Evolutionary conservation across 2,113 vertebrate species (phyloP), one percentile per base, ranked within the genome.

Genomic region (Saiga tatarica): DNA sequence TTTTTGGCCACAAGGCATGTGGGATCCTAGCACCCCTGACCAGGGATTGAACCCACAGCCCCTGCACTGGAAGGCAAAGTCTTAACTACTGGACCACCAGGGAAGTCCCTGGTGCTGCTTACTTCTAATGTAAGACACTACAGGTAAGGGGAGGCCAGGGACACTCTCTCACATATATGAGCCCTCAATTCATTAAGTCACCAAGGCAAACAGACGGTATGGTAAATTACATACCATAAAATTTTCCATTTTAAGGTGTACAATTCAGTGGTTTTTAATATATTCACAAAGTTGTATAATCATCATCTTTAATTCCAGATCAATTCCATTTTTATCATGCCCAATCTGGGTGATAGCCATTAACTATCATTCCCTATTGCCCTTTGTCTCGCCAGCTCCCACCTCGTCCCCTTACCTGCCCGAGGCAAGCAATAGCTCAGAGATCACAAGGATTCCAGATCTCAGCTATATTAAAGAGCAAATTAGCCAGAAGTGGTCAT

Each of bases 171-270:
- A 36, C 15, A 64, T 87, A 92, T 97, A 95, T 30, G 78, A 97
- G 81, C 60, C 50, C 83, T 92, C 82, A 52, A 87, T 98, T 98
- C 94, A 98, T 98, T 96, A 98, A 19, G 19, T 57, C 86, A 74
- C 71, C 60, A 39, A 96, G 88, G 85, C 45, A 90, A 97, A 89
- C 85, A 98, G 97, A 96, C 53, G 84, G 97, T 36, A 42, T 42
- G 39, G 23, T 76, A 26, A 76, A 76, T 76, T 15, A 42, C 39
- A 26, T 76, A 76, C 23, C 71, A 42, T 76, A 42, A 76, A 76
- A 76, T 42, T 76, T 23, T 76, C 23, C 39, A 42, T 76, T 76
- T 76, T 76, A 76, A 76, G 71, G 71, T 42, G 6, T 76, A 76
- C 23, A 76, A 76, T 42, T 76, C 71, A 76, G 71, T 76, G 71